Base-by-base conservation (phyloP, 2,888 invertebrate species). In the Mesochorus sp. region DNA sequence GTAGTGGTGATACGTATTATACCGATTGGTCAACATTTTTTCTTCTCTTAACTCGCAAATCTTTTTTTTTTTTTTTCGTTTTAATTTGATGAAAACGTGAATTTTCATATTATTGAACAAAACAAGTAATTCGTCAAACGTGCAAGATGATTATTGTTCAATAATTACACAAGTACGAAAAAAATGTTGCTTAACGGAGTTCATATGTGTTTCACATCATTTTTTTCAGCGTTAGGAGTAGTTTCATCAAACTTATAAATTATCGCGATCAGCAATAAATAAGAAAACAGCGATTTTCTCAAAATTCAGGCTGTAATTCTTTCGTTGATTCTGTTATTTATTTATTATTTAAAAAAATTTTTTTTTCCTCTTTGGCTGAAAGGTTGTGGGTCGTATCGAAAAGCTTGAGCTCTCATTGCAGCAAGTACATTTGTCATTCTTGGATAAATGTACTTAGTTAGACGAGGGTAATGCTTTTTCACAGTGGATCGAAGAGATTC, bases 401-500 rank as follows among this genome's bases (percentile, higher is more conserved):
- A 79, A 75, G 74, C 78, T 79, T 79, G 71, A 79, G 66, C 70
- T 74, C 78, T 73, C 73, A 53, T 49, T 42, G 44, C 61, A 49
- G 47, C 70, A 39, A 61, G 78, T 71, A 71, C 53, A 59, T 44
- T 71, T 49, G 75, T 39, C 76, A 28, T 70, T 80, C 24, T 84
- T 76, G 72, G 77, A 80, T 80, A 81, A 81, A 82, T 79, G 51
- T 80, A 79, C 74, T 80, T 55, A 55, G 77, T 79, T 82, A 74
- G 79, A 82, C 67, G 79, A 82, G 85, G 82, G 87, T 89, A 89
- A 88, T 88, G 88, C 89, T 88, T 89, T 87, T 89, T 89, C 88
- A 88, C 88, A 89, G 88, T 85, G 85, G 83, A 87, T 83, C 82
- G 80, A 85, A 74, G 82, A 86, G 85, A 85, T 83, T 84, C 83